Percentiles rank a stretch among this genome's conserved stretches.
phyloP scores from a whole-genome alignment of 2,888 invertebrate genomes.

The Caenorhabditis angaria region DNA sequence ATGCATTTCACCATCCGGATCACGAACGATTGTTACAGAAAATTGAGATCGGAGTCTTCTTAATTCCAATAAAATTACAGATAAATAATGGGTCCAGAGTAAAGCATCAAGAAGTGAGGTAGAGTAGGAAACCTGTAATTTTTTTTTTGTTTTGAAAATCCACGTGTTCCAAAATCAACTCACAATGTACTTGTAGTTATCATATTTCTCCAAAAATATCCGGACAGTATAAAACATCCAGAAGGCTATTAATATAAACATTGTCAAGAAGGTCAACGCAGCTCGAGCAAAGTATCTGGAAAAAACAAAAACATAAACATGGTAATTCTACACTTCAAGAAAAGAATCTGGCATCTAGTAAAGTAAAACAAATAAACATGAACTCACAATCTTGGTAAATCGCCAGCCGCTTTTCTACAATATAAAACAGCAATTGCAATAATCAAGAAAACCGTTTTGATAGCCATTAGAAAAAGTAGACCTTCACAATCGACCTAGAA shows the following conservation, averaged over 20 bases:
- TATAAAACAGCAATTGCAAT: slow-evolving; percentile 56
- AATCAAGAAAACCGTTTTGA: slow-evolving; percentile 63
- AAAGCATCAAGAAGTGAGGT: slow-evolving; percentile 91
- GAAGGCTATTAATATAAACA: slow-evolving; percentile 92
- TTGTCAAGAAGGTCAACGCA: slow-evolving; percentile 74
- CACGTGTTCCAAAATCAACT: slow-evolving; percentile 7
- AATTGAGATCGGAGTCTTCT: slow-evolving; percentile 89
- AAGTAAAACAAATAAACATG: background rate
- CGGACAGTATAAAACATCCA: slow-evolving; percentile 98
- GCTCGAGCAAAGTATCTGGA: slow-evolving; percentile 60
- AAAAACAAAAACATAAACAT: slow-evolving; percentile 3
- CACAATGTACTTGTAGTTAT: slow-evolving; percentile 53
- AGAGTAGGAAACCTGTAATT: slow-evolving; percentile 86
- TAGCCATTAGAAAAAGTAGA: slow-evolving; percentile 57
- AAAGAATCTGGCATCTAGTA: background rate
- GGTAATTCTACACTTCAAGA: background rate
- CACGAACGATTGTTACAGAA: slow-evolving; percentile 81
- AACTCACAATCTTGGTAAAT: slow-evolving; percentile 62
- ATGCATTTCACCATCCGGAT: slow-evolving; percentile 91
- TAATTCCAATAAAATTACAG: slow-evolving; percentile 90
- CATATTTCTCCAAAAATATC: slow-evolving; percentile 74
- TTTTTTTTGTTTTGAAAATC: slow-evolving; percentile 22
- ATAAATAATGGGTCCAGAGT: slow-evolving; percentile 71
- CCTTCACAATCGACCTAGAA: slow-evolving; percentile 64
- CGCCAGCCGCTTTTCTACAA: slow-evolving; percentile 58